Evolutionary conservation across 2,888 invertebrate genomes (phyloP).

Genomic region (Phyllotreta striolata): DNA sequence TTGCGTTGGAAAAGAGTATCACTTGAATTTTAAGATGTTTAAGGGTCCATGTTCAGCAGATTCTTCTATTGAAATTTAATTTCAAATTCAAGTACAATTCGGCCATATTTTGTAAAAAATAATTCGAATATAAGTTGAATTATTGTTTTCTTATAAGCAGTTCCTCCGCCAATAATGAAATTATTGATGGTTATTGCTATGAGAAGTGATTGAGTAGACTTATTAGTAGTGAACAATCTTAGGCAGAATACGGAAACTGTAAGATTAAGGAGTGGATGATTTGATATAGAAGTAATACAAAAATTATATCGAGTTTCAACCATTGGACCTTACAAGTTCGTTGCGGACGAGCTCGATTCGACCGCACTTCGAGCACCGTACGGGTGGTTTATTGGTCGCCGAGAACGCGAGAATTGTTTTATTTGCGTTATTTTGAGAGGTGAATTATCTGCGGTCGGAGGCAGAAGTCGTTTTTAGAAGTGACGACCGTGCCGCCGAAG

Average conservation of each 20-base stretch:
- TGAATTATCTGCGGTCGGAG: conserved; percentile 43
- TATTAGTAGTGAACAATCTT: no score
- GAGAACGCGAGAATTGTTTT: conserved; percentile 39
- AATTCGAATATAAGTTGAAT: no score
- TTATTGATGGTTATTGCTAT: no score
- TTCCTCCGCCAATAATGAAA: no score
- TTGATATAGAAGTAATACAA: background rate
- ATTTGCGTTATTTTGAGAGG: conserved; percentile 41
- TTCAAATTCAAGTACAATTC: background rate
- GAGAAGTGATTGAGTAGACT: no score
- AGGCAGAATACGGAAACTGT: background rate
- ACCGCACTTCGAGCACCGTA: conserved; percentile 22
- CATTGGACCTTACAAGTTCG: conserved; percentile 20
- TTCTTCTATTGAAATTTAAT: conserved; percentile 1
- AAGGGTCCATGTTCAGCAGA: conserved; percentile 14
- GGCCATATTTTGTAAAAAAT: no score
- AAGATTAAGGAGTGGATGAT: background rate
- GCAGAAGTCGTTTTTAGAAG: conserved; percentile 51
- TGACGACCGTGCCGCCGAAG: conserved; percentile 48
- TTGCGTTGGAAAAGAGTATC: conserved; percentile 25
- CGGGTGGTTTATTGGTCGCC: conserved; percentile 40
- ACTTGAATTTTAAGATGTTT: conserved; percentile 19
- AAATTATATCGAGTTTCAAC: background rate
- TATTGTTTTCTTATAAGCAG: no score
- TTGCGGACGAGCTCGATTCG: conserved; percentile 15